Base-by-base conservation (phyloP, 2,888 invertebrate genomes). In the Dolomedes plantarius region DNA sequence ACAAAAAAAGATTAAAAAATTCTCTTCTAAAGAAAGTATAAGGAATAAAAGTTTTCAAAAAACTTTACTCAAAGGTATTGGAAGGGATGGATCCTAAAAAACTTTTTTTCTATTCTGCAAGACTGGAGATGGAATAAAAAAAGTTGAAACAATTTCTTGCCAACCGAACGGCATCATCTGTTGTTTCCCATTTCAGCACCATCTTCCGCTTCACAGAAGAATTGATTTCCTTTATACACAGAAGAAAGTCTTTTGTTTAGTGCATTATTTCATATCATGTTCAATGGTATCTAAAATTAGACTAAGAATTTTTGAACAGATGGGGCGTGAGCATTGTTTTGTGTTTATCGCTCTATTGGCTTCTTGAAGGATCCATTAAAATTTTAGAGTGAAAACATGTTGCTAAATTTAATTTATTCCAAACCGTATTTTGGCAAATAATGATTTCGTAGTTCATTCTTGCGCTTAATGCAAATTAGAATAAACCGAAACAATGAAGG, bases 211-310 rank as follows among this genome's bases (percentile, higher is more conserved):
- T 50, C 16, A 28, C n/a, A 23, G 50, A 16, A 71, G 28, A 69
- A 82, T 83, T 83, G 76, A 77, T 83, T 83, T 76, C 82, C 82
- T 76, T 83, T 76, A 76, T 32, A 46, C 29, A 56, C 50, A 62
- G 65, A 72, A 36, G 62, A 71, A 76, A 39, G 50, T 50, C 64
- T 19, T 71, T 39, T 83, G 65, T 83, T 76, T 64, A 71, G 64
- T 9, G 67, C 28, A 56, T 71, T 76, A 76, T 76, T 83, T 74
- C 46, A 72, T 50, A 50, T 64, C 69, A 36, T 39, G 69, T 29
- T 69, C 69, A 69, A 62, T 81, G 75, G 56, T 81, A 81, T 65
- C 72, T 28, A 50, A 80, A 79, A 69, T 41, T 41, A 36, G 27
- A 9, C 5, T 28, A 23, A 27, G 5, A 69, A 23, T n/a, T 67